phyloP scores from a whole-genome alignment of 2,888 invertebrate species.

The Acanthosepion lycidas region DNA sequence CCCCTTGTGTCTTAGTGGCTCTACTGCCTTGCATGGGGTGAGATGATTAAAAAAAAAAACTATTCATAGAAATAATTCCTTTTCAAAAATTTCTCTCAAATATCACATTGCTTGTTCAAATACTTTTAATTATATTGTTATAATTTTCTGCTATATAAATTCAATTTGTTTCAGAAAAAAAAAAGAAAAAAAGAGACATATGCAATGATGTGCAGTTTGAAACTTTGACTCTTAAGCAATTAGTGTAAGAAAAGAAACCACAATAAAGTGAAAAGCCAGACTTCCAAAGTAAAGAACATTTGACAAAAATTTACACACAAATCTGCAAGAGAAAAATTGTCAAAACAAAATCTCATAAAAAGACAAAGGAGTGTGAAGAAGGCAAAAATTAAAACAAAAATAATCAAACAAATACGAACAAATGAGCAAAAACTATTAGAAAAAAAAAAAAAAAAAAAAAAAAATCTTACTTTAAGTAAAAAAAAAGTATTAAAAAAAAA shows the following conservation, averaged over 20 bases:
- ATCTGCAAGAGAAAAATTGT: neutral
- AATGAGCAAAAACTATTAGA: neutral
- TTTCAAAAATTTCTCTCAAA: too few relatives aligned
- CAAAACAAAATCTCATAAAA: neutral
- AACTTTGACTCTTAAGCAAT: neutral
- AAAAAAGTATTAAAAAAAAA: too few relatives aligned
- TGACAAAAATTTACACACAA: neutral
- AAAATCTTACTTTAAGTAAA: neutral
- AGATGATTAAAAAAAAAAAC: too few relatives aligned
- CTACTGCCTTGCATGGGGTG: too few relatives aligned
- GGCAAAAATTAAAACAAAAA: neutral
- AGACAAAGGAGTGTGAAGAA: neutral
- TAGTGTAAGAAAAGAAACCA: neutral
- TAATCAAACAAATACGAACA: neutral
- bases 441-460: neutral
- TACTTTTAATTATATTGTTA: too few relatives aligned
- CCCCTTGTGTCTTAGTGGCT: too few relatives aligned
- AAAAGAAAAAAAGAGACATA: too few relatives aligned
- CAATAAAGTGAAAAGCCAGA: neutral
- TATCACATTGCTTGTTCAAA: too few relatives aligned
- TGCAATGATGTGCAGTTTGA: too few relatives aligned
- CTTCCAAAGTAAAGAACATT: neutral
- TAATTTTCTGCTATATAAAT: too few relatives aligned
- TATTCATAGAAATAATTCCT: too few relatives aligned
- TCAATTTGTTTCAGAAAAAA: too few relatives aligned